Evolutionary conservation across 2,888 invertebrate genomes (phyloP), one percentile per base, ranked within the genome.

Genomic region (Heliothis peltigera): DNA sequence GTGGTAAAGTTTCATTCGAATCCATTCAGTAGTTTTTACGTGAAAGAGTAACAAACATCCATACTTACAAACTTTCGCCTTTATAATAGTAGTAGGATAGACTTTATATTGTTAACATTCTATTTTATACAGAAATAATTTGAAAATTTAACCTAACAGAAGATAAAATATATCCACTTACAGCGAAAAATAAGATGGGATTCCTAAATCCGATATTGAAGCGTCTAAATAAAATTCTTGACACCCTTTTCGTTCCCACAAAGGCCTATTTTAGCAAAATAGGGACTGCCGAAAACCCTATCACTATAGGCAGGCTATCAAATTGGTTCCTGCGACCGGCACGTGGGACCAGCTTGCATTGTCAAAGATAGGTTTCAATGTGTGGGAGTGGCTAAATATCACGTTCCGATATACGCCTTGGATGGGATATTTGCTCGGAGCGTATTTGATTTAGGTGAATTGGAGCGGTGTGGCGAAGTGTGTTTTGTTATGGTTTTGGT

Each of bases 301-400:
- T 25, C 42, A 3, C 44, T 22, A 44, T 22, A 0, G 21, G 17
- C 15, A 18, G 8, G 42, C 49, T 18, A 51, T 57, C 73, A 58
- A 58, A 72, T 54, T 57, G 51, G 44, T 71, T 72, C 66, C 77
- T 47, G 46, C n/a, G 35, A n/a, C 48, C 64, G 55, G 46, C 47
- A 44, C 52, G 59, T 52, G 35, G 59, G 59, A 51, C 32, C 32
- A 7, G 42, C 28, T 3, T 44, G 39, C 42, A 35, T 44, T 76
- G 63, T 49, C 12, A n/a, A 48, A 42, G 39, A 43, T 48, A 53
- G 15, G 28, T 2, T 47, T 18, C 22, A 60, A 19, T 53, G 59
- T 47, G 55, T 70, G 53, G 59, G 58, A 25, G 22, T 44, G 4
- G 42, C 21, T 10, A 15, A 28, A 42, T 19, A 39, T 70, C 42